Conservation (phyloP, 2,113 vertebrate species). For the Stegastes partitus region DNA sequence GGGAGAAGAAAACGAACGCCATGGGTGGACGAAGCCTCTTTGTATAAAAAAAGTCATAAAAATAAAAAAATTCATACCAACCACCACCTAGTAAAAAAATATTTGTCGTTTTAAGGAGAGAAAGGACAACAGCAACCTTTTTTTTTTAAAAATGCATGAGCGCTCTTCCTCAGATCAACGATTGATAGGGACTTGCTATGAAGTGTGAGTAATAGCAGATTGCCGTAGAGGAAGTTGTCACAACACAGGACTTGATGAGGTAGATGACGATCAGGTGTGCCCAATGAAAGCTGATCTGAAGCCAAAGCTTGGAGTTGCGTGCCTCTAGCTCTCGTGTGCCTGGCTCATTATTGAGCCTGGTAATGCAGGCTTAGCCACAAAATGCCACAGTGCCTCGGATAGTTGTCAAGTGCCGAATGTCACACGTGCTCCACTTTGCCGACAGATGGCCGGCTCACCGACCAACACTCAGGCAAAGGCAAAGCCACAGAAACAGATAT, state of each 20-base stretch:
- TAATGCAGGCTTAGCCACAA: constrained; percentile 66
- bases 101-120: not conserved
- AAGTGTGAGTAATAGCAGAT: not conserved
- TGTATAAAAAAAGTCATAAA: too few species aligned
- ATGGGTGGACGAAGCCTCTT: not conserved
- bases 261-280: not conserved
- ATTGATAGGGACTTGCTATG: not conserved
- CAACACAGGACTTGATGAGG: not conserved
- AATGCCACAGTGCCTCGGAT: constrained; percentile 33
- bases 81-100: too few species aligned
- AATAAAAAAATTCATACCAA: not conserved
- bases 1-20: not conserved
- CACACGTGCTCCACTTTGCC: constrained; percentile 53
- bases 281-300: constrained; percentile 14
- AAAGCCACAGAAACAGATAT: not conserved
- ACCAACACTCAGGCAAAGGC: not conserved
- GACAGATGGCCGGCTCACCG: constrained; percentile 46
- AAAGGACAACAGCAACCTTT: not conserved
- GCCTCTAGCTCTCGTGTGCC: constrained; percentile 37
- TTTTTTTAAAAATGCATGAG: not conserved
- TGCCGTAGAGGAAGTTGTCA: not conserved
- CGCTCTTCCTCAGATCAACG: not conserved
- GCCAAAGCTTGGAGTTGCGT: constrained; percentile 41
- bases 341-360: constrained; percentile 7
- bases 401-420: constrained; percentile 57